Base-by-base conservation (phyloP, 1,140 invertebrate species). In the Drosophila watanabei region DNA sequence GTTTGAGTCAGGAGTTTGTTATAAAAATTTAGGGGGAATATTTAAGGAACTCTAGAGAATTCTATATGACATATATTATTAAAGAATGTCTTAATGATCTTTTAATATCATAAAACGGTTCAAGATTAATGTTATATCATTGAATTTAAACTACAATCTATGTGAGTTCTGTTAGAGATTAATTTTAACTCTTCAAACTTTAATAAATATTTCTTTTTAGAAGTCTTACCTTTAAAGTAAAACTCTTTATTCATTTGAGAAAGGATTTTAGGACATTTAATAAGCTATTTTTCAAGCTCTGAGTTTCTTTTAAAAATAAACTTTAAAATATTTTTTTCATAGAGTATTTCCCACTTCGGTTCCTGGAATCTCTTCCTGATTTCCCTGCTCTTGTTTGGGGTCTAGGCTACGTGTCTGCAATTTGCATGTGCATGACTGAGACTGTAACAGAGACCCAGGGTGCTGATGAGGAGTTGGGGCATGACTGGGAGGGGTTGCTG, bases 321-420 rank as follows among this genome's bases (percentile, higher is more conserved):
- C 5, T 13, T 0, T 2, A 3, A 24, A 1, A 28, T 7, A 9
- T 28, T 8, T 2, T 1, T 41, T 5, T 2, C 6, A 37, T 10
- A 71, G 63, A 18, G 49, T 66, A 46, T 46, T 37, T 43, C 35
- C 43, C 16, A 24, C 39, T 69, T 28, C 43, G 56, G 9, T 41
- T 41, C 1, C 9, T 10, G 35, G 24, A 30, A 30, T n/a, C 8
- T 13, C 16, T 18, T 14, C n/a, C 5, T 20, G 14, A 6, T 28
- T 37, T 24, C 24, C 48, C 32, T 18, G 39, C 45, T 69, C 37
- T 69, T 28, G 39, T 43, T 60, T 59, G 77, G 77, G 79, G 66
- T 75, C 66, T 75, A 72, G 79, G 71, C 76, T 75, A 90, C 86
- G 85, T 89, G 86, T 90, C 79, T 90, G 86, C 86, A 90, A 89